Evolutionary conservation across 2,797 vertebrate genomes (phyloP), one percentile per base, ranked within the genome.

Genomic region (Enteromius anoplus): DNA sequence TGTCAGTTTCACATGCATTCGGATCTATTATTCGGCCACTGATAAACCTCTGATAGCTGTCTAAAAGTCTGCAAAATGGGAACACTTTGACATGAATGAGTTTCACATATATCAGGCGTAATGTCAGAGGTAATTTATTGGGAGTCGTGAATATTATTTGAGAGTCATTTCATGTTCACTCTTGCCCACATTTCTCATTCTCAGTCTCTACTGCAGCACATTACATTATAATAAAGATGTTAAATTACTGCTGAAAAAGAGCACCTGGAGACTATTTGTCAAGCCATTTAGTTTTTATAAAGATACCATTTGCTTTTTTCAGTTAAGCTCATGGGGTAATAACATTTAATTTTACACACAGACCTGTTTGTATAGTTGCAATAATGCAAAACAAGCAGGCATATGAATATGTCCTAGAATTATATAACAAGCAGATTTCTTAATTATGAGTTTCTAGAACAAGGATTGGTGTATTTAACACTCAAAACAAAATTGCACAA

Each of bases 101-200:
- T 65, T 76, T 76, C 55, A 58, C 62, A 73, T 71, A 81, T 75
- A 55, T 75, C 53, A 23, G 21, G n/a, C 21, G 51, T 82, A 69
- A 81, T 80, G 79, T 78, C 76, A 78, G 80, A 82, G 81, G 70
- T 75, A 68, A 81, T 80, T 80, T 70, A 83, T 47, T 75, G 65
- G 65, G 70, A 84, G 80, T 71, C 19, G 4, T 73, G 66, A 80
- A 68, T 83, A 64, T 76, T 6, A 71, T 62, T 82, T 68, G 70
- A 84, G 58, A 70, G 55, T 51, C 47, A 78, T 45, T 1, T 55
- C 51, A 58, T 72, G 34, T 34, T 79, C 69, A 23, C 47, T 29
- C 78, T 29, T 66, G 55, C 29, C 76, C 4, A 34, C 19, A 64
- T 83, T 72, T 78, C 23, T 77, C 17, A 69, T n/a, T 47, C 40